phyloP scores from a whole-genome alignment of 35 echinoderm and acorn worm species.

The Hemicentrotus pulcherrimus region DNA sequence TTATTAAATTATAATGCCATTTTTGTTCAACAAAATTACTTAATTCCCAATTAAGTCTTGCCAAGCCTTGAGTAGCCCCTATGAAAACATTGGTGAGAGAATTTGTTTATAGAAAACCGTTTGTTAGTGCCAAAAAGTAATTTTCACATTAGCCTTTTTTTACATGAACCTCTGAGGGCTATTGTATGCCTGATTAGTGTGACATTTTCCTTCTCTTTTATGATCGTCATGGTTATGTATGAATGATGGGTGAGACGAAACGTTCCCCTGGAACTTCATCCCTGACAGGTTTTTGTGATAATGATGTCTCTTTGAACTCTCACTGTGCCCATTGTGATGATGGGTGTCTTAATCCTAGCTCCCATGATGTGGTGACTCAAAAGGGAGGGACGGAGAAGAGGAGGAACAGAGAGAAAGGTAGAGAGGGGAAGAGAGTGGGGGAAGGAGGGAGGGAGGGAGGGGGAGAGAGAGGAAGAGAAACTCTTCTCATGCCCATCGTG shows the following conservation, averaged over 20 bases:
- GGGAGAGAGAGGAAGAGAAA: neutral
- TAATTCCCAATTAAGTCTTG: neutral
- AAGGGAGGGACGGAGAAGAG: neutral
- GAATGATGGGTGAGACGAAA: neutral
- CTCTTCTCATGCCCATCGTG: too few relatives aligned
- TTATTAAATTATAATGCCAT: too few relatives aligned
- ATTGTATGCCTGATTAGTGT: neutral
- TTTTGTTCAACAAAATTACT: too few relatives aligned
- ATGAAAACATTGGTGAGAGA: neutral
- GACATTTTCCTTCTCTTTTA: neutral
- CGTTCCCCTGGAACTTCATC: neutral
- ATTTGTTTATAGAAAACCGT: neutral
- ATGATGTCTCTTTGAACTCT: neutral
- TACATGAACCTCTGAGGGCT: neutral
- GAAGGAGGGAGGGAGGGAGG: neutral
- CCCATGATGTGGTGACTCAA: neutral
- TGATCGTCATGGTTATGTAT: neutral
- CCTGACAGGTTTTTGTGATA: neutral
- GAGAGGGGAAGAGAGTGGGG: neutral
- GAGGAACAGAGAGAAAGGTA: neutral
- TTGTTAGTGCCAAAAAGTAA: neutral
- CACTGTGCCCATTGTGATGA: neutral
- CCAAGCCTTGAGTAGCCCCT: neutral
- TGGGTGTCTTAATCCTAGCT: neutral
- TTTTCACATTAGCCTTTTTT: neutral